Conservation (phyloP, 1,140 invertebrate genomes). For the Mamestra configurata region DNA sequence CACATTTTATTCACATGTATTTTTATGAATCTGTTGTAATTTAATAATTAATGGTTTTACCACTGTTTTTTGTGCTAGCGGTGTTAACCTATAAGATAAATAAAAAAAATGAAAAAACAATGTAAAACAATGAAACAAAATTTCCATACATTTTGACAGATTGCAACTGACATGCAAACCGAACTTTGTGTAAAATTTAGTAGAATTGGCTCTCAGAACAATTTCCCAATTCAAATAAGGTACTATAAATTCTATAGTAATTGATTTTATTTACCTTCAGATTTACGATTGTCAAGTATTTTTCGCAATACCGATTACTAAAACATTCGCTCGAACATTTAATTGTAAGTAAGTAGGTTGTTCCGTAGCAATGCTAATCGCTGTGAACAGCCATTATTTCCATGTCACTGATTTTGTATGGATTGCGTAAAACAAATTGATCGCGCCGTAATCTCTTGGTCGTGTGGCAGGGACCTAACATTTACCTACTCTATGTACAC, state of each 20-base stretch:
- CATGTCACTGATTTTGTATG: conserved; percentile 31
- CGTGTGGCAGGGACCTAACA: conserved; percentile 62
- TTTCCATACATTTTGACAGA: too few relatives aligned
- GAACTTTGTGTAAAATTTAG: too few relatives aligned
- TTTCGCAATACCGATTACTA: conserved; percentile 21
- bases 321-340: conserved; percentile 31
- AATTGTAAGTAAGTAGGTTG: conserved; percentile 39
- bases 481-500: conserved; percentile 83
- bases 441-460: neutral
- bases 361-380: conserved; percentile 42
- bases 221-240: neutral
- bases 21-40: too few relatives aligned
- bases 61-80: too few relatives aligned
- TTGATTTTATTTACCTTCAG: conserved; percentile 23
- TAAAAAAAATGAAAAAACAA: too few relatives aligned
- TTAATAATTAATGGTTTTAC: too few relatives aligned
- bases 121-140: too few relatives aligned
- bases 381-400: conserved; percentile 40
- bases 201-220: too few relatives aligned
- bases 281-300: conserved; percentile 13
- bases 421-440: conserved; percentile 39
- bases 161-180: too few relatives aligned
- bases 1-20: too few relatives aligned
- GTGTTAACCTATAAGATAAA: too few relatives aligned
- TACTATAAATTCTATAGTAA: neutral